These are phyloP conservation scores for Chelonoidis abingdonii DNA, from an alignment of 2,113 vertebrate species.

Conservation along the genomic window DNA sequence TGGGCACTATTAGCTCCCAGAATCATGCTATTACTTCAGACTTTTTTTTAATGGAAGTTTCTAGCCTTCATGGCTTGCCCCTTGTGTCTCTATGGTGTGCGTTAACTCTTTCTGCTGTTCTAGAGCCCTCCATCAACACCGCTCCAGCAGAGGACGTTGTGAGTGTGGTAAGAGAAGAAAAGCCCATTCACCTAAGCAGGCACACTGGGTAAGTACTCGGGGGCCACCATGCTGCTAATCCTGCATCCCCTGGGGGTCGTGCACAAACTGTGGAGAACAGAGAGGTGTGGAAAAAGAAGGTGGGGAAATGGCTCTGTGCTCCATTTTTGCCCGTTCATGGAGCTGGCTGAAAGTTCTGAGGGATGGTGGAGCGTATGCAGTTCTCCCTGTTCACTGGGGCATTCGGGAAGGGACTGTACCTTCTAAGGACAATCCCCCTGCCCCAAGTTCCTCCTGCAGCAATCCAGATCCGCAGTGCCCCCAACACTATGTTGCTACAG, in stretches of 20 bases:
- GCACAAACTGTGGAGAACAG: neutral
- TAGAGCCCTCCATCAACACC: neutral
- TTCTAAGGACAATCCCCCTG: neutral
- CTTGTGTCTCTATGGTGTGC: rapidly evolving
- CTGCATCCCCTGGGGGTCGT: neutral
- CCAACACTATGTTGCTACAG: neutral
- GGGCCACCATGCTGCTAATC: neutral
- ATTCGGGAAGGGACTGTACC: neutral
- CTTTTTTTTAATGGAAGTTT: neutral
- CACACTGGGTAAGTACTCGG: rapidly evolving
- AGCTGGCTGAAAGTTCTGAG: neutral
- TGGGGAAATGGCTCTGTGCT: neutral
- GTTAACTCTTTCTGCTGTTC: neutral
- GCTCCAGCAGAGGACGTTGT: neutral
- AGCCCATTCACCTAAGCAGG: neutral
- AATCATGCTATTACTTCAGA: neutral
- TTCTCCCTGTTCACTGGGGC: neutral
- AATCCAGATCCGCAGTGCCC: neutral
- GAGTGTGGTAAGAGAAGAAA: neutral
- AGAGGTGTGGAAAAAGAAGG: neutral
- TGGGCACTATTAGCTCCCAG: neutral
- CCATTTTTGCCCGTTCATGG: neutral
- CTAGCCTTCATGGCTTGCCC: neutral
- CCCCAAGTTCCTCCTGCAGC: neutral
- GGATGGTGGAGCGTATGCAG: rapidly evolving